Percentiles rank a stretch among this genome's conserved stretches.
These are phyloP conservation scores for Aleiodes sp. DNA, from an alignment of 1,140 invertebrate genomes.

Conservation along the genomic window DNA sequence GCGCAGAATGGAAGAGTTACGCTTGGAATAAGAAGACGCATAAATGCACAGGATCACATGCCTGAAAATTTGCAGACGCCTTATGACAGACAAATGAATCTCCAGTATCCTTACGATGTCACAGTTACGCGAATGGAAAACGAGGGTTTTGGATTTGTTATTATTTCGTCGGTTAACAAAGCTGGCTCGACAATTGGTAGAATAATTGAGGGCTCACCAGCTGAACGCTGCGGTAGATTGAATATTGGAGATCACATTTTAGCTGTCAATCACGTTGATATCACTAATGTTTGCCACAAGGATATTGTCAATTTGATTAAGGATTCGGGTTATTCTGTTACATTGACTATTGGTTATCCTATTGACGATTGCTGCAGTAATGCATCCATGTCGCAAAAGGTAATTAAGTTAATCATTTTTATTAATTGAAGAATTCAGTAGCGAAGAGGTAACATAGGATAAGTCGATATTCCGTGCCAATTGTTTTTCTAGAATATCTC, in stretches of 20 bases:
- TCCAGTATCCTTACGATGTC: constrained; percentile 82
- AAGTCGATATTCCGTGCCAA: no score
- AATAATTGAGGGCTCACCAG: constrained; percentile 94
- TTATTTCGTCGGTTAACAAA: constrained; percentile 96
- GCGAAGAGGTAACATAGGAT: no score
- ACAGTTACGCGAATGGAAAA: constrained; percentile 89
- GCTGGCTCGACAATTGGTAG: constrained; percentile 94
- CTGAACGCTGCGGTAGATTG: constrained; percentile 88
- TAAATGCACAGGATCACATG: constrained; percentile 60
- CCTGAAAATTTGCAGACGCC: constrained; percentile 51
- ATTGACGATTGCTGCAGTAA: constrained; percentile 68
- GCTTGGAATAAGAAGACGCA: constrained; percentile 74
- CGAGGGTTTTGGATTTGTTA: constrained; percentile 99
- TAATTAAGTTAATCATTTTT: constrained; percentile 35
- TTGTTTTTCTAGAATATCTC: no score
- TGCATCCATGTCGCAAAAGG: constrained; percentile 60
- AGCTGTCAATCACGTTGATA: constrained; percentile 93
- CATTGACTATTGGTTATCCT: constrained; percentile 84
- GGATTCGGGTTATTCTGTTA: constrained; percentile 91
- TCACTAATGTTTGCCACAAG: constrained; percentile 91
- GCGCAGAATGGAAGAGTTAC: constrained; percentile 81
- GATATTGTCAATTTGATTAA: constrained; percentile 96
- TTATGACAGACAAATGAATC: constrained; percentile 53
- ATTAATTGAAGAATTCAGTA: no score
- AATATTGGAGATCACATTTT: constrained; percentile 96